phyloP scores from a whole-genome alignment of 2,888 invertebrate species.

The Embidobia sp. region DNA sequence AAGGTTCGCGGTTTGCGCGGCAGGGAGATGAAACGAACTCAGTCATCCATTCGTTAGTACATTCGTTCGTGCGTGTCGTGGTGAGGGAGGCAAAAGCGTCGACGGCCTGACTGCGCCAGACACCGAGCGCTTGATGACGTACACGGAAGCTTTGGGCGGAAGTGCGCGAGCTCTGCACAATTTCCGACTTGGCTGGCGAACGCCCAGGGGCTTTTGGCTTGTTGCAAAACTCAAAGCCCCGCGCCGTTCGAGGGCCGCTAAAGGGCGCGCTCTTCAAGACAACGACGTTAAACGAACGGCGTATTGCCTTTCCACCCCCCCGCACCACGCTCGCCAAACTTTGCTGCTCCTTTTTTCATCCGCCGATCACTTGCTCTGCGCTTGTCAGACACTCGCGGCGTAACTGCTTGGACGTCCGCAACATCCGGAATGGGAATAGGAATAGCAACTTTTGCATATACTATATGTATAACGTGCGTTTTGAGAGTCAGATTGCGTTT shows the following conservation, averaged over 20 bases:
- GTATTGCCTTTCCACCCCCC: constrained; percentile 27
- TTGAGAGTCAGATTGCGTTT: too few relatives aligned
- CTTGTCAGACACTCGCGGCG: constrained; percentile 31
- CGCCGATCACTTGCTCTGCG: not conserved
- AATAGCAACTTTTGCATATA: too few relatives aligned
- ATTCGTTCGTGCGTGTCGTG: constrained; percentile 49
- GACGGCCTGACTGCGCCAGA: constrained; percentile 56
- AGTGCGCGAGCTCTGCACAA: constrained; percentile 73
- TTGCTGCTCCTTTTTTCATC: constrained; percentile 3
- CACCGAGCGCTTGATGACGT: constrained; percentile 71
- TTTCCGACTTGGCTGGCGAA: constrained; percentile 72
- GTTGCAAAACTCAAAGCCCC: constrained; percentile 54
- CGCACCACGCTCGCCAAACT: not conserved
- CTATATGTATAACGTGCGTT: too few relatives aligned
- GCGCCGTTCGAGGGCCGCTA: constrained; percentile 27
- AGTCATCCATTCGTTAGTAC: constrained; percentile 52
- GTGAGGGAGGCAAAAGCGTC: constrained; percentile 12
- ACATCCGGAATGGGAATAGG: too few relatives aligned
- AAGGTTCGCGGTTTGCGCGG: constrained; percentile 64
- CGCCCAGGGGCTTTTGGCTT: constrained; percentile 63
- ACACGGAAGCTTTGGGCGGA: constrained; percentile 69
- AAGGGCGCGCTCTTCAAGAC: constrained; percentile 49
- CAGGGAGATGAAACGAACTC: constrained; percentile 54
- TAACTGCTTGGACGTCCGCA: too few relatives aligned
- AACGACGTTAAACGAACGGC: constrained; percentile 35